A percentile compares a stretch with the other conserved stretches of the same genome.
These are phyloP conservation scores for Sinocyclocheilus maitianheensis DNA, from an alignment of 2,113 vertebrate genomes.

Conservation along the genomic window DNA sequence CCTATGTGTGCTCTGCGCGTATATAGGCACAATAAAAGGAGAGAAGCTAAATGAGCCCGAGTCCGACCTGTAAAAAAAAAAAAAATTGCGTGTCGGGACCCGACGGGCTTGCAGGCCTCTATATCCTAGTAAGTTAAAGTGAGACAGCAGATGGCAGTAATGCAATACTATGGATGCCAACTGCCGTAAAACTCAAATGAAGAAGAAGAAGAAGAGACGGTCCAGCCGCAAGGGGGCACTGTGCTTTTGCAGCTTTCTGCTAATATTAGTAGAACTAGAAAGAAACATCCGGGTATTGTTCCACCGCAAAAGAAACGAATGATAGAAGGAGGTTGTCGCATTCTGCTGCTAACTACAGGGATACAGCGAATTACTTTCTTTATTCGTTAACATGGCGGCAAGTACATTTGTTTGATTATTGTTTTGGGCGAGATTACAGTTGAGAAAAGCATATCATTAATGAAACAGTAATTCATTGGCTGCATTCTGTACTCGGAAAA, in stretches of 20 bases:
- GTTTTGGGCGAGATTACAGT: not conserved
- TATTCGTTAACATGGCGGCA: slow-evolving; percentile 19
- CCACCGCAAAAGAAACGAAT: not conserved
- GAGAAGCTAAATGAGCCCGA: too few species aligned
- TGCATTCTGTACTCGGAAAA: not conserved
- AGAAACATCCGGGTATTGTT: slow-evolving; percentile 24
- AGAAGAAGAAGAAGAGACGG: not conserved
- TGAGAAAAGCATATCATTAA: not conserved
- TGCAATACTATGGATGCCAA: too few species aligned
- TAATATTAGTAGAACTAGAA: not conserved
- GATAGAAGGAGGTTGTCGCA: not conserved
- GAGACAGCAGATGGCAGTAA: too few species aligned
- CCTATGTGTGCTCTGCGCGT: too few species aligned
- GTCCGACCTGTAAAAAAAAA: too few species aligned
- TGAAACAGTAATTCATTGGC: not conserved
- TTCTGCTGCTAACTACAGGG: not conserved
- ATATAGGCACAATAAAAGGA: too few species aligned
- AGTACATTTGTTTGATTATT: not conserved
- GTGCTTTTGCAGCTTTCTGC: not conserved
- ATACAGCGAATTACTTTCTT: not conserved
- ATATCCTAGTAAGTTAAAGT: too few species aligned
- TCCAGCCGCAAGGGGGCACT: not conserved
- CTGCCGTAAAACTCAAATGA: too few species aligned
- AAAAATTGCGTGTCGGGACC: too few species aligned
- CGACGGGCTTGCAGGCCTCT: too few species aligned